A percentile compares a stretch with the other conserved stretches of the same genome.
These are phyloP conservation scores for Drosophila gunungcola DNA, from an alignment of 1,140 invertebrate genomes.

Conservation along the genomic window DNA sequence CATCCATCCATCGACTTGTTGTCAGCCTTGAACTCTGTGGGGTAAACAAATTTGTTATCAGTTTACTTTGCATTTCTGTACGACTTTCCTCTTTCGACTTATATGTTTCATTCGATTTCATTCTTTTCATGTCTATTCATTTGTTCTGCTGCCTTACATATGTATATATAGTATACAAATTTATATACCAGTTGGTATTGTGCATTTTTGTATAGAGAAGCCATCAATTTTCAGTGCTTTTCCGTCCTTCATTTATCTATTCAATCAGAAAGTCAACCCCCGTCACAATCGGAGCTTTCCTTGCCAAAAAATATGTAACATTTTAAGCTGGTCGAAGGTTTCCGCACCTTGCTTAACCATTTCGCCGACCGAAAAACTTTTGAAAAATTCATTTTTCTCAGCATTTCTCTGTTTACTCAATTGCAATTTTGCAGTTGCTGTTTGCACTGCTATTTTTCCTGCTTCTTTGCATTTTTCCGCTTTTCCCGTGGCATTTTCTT, in stretches of 20 bases:
- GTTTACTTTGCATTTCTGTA: conserved; percentile 34
- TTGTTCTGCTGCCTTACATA: conserved; percentile 5
- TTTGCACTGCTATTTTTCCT: conserved; percentile 21
- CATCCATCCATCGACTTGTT: conserved; percentile 7
- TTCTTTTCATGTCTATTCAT: conserved; percentile 43
- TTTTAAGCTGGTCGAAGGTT: conserved; percentile 33
- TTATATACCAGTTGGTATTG: conserved; percentile 24
- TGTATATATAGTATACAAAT: conserved; percentile 2
- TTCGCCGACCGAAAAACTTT: conserved; percentile 14
- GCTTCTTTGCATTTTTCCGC: conserved; percentile 24
- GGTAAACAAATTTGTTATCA: conserved; percentile 51
- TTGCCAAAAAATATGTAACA: conserved; percentile 26
- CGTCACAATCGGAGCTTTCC: conserved; percentile 29
- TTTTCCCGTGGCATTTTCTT: conserved; percentile 43
- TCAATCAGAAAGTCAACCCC: conserved; percentile 70
- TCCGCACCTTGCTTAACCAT: conserved; percentile 3
- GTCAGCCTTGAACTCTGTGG: conserved; percentile 30
- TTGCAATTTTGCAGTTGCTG: conserved; percentile 13
- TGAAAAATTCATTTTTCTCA: conserved; percentile 50
- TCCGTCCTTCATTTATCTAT: conserved; percentile 52
- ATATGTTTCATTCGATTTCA: conserved; percentile 23
- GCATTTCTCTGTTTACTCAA: conserved; percentile 32
- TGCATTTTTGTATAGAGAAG: conserved; percentile 20
- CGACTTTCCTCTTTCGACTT: conserved; percentile 3
- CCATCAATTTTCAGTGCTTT: conserved; percentile 50